phyloP scores from a whole-genome alignment of 2,797 vertebrate genomes.

The Ctenopoma kingsleyae region DNA sequence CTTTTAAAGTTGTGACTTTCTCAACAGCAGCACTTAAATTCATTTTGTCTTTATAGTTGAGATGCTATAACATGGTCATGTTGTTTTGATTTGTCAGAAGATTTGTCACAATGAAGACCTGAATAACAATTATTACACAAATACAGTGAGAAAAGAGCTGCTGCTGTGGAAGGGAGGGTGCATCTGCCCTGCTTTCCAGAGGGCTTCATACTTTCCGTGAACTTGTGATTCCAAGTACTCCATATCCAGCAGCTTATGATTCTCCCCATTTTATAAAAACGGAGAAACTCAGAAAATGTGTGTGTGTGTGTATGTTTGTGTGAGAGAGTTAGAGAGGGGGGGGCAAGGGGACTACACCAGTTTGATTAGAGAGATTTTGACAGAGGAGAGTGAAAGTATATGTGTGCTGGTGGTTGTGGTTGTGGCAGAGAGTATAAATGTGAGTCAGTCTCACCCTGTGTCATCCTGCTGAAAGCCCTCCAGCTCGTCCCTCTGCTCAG shows the following conservation, averaged over 20 bases:
- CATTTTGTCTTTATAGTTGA: neutral
- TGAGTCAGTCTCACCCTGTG: constrained; percentile 86
- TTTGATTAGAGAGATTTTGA: constrained; percentile 35
- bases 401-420: neutral
- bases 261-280: constrained; percentile 60
- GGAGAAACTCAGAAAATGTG: constrained; percentile 35
- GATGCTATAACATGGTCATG: constrained; percentile 4
- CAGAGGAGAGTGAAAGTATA: neutral
- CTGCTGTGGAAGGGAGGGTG: constrained; percentile 50
- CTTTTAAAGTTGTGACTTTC: neutral
- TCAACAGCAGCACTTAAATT: neutral
- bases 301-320: constrained; percentile 3
- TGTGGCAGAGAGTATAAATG: constrained; percentile 17
- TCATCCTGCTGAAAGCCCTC: constrained; percentile 95
- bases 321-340: neutral
- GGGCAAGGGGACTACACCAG: neutral
- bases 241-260: constrained; percentile 66
- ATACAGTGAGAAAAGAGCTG: constrained; percentile 34
- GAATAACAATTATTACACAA: constrained; percentile 40
- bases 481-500: constrained; percentile 93
- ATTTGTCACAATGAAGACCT: constrained; percentile 9
- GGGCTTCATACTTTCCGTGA: constrained; percentile 80
- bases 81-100: no score
- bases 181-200: constrained; percentile 72
- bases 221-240: constrained; percentile 69